Evolutionary conservation across 2,888 invertebrate genomes (phyloP), one percentile per base, ranked within the genome.

Genomic region (Lordiphosa fenestrarum): DNA sequence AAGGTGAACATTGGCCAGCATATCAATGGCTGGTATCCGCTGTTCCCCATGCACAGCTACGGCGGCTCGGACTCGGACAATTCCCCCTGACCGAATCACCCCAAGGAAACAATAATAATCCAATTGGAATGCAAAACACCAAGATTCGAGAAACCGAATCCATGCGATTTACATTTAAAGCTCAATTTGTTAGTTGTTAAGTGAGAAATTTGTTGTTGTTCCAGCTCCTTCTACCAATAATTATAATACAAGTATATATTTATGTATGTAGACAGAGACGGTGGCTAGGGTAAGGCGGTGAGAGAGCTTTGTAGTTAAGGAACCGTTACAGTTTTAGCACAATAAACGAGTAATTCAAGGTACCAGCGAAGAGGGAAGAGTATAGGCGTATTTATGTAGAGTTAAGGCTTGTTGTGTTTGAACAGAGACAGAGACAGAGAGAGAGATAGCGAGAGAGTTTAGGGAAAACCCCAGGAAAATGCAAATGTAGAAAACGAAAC

Each of bases 11-110:
- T 96, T 66, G 94, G 95, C 25, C 94, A 94, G 87, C 92, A 95
- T 77, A 95, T 95, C 41, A 93, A 94, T 82, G 95, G 96, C 69
- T 97, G 97, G 97, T 98, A 97, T 91, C 95, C 96, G 65, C 91
- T 98, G 71, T 96, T 96, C 90, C 95, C 96, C 35, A 95, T 96
- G 88, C 94, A 95, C 82, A 94, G 95, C 51, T 92, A 95, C 67
- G 95, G 94, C 57, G 95, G 94, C 52, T 92, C 93, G 21, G 94
- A 90, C 59, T 88, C 90, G 41, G 89, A 89, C 73, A 89, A 89
- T 83, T 90, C 90, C 87, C 90, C 90, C 88, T 90, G 90, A 90
- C 90, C 89, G 87, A 88, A 86, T 73, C 53, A 61, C 59, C 60
- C 52, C 52, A 47, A 46, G 62, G 40, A 40, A 56, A 40, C 57